Base-by-base conservation (phyloP, 2,888 invertebrate genomes). In the Cephus nigrinus region DNA sequence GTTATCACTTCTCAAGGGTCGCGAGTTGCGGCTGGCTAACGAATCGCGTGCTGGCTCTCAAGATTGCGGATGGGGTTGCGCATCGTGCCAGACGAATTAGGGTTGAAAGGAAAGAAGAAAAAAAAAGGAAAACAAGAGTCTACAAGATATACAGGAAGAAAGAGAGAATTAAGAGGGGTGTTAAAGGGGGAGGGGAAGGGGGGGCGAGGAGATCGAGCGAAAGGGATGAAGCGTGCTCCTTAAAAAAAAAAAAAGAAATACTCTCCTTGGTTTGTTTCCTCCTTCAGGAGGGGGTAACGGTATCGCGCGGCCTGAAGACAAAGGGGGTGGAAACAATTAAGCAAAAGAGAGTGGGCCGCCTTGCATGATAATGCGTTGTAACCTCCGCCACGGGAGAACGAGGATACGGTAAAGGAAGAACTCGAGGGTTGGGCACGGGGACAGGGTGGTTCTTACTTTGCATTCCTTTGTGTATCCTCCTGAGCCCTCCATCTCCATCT, bases 381-480 rank as follows among this genome's bases (percentile, higher is more conserved):
- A 87, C 87, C 88, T 88, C 86, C 84, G 84, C 82, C 78, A 80
- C 82, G 82, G 83, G 83, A 84, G 82, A 79, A 84, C 82, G 76
- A 79, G 83, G 87, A 86, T 87, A 86, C 84, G 81, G 81, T 85
- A 88, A 88, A 89, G 87, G 86, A 87, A 84, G 86, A 71, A 81
- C 78, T 74, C 76, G 76, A 76, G 81, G 81, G 82, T 75, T 78
- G 75, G 75, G 76, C 75, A 78, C 75, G 79, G 79, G 74, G 76
- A 77, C 75, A 75, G 40, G 79, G 85, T 85, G 88, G 88, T 91
- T 91, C 89, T 91, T 90, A 90, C 90, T 91, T 91, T 91, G 90
- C 91, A 91, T 91, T 91, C 91, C 90, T 91, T 91, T 91, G 91
- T 90, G 87, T 84, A 85, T 86, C 86, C 85, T 89, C 87, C 87